Conservation (phyloP, 2,797 vertebrate species). For the Neomorphus geoffroyi region DNA sequence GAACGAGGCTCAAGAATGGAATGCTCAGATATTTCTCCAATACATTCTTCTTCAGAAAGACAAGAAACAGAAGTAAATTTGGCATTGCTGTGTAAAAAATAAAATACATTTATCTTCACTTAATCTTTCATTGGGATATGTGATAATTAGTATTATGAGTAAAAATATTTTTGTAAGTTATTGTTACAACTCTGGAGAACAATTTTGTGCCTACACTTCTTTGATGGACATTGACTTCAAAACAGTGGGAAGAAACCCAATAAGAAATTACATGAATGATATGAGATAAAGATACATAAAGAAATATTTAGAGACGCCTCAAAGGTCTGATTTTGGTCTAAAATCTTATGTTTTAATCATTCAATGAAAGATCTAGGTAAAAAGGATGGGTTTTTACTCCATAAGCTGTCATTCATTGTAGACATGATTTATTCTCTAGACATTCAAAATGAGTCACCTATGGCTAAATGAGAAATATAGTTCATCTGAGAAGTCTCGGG, state of each 20-base stretch:
- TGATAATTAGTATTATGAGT: background rate
- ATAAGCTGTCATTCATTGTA: background rate
- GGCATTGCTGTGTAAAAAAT: background rate
- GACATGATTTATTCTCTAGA: background rate
- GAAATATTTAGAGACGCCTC: background rate
- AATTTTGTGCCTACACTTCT: background rate
- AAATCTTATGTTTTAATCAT: background rate
- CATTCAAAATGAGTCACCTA: background rate
- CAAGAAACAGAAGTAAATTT: background rate
- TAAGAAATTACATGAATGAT: background rate
- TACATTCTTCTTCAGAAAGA: background rate
- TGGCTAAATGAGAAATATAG: background rate
- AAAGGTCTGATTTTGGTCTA: background rate
- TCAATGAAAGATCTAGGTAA: background rate
- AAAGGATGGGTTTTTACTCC: background rate
- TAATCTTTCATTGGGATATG: background rate
- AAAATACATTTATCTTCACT: background rate
- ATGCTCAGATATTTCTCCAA: background rate
- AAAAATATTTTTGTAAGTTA: background rate
- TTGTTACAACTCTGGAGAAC: background rate
- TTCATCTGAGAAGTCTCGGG: background rate
- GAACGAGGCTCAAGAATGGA: background rate
- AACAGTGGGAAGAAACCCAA: conserved; percentile 8
- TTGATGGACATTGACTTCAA: background rate
- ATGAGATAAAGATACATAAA: background rate